A percentile compares a stretch with the other conserved stretches of the same genome.
Conservation (phyloP, 2,797 vertebrate genomes). For the Hafferia zeledoni region DNA sequence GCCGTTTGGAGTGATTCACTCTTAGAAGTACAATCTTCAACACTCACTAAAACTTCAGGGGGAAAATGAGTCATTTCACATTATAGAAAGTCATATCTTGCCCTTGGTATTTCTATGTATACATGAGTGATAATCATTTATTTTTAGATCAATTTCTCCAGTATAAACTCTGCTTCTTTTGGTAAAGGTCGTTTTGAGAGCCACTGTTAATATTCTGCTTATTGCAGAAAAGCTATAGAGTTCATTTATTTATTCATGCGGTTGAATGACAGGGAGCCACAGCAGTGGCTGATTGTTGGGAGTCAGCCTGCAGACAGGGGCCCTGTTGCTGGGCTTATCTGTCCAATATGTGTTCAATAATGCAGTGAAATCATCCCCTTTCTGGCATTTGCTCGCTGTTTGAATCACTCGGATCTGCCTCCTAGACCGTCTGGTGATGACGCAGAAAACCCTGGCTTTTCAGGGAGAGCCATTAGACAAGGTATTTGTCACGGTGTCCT, state of each 20-base stretch:
- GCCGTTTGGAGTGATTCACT: constrained; percentile 69
- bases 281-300: background rate
- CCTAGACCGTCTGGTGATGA: background rate
- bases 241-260: constrained; percentile 17
- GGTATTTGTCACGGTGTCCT: background rate
- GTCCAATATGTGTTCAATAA: background rate
- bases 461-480: background rate
- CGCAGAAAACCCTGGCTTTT: constrained; percentile 1
- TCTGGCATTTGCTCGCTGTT: constrained; percentile 1
- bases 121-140: constrained; percentile 45
- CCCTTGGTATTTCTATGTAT: constrained; percentile 68
- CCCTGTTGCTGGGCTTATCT: constrained; percentile 38
- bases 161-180: constrained; percentile 40
- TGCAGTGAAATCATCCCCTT: constrained; percentile 1
- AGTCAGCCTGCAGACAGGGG: constrained; percentile 14
- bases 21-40: constrained; percentile 33
- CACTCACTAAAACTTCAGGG: constrained; percentile 26
- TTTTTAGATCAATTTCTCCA: constrained; percentile 63
- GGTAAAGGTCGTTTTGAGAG: constrained; percentile 43
- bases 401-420: constrained; percentile 21
- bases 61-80: constrained; percentile 54
- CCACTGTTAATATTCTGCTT: constrained; percentile 16
- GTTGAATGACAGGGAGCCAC: background rate
- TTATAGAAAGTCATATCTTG: constrained; percentile 60
- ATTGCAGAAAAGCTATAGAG: background rate